Conservation (phyloP, 2,113 vertebrate species). For the Odontesthes bonariensis region DNA sequence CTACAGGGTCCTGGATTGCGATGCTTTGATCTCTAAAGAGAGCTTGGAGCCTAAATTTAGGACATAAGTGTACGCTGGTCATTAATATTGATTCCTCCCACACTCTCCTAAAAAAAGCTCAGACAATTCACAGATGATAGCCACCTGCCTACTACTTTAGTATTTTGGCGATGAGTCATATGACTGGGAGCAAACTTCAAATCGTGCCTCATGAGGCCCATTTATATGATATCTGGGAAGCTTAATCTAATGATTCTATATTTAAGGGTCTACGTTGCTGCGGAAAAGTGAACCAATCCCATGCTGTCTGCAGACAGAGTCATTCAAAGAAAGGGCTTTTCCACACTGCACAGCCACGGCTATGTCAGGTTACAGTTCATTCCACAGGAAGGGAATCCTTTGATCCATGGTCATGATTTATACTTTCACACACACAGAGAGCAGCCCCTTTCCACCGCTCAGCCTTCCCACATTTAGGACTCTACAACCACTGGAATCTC, state of each 20-base stretch:
- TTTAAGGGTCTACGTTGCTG: slow-evolving; percentile 6
- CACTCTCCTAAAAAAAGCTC: slow-evolving; percentile 16
- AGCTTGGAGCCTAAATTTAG: slow-evolving; percentile 53
- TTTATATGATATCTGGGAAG: background rate
- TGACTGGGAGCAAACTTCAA: slow-evolving; percentile 17
- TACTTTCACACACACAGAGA: slow-evolving; percentile 51
- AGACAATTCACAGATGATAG: slow-evolving; percentile 40
- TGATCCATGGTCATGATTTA: slow-evolving; percentile 57
- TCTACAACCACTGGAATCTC: slow-evolving; percentile 57
- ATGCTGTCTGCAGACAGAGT: slow-evolving; percentile 7
- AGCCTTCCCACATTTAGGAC: slow-evolving; percentile 32
- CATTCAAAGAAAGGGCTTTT: slow-evolving; percentile 47
- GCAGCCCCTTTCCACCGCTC: slow-evolving; percentile 64
- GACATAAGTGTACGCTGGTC: slow-evolving; percentile 22
- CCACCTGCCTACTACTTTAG: slow-evolving; percentile 1
- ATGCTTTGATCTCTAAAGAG: slow-evolving; percentile 49
- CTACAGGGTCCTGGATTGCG: background rate
- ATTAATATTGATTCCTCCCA: slow-evolving; percentile 40
- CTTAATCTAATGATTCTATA: background rate
- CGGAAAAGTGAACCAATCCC: slow-evolving; percentile 25
- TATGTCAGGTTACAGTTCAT: slow-evolving; percentile 11
- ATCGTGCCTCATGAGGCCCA: slow-evolving; percentile 18
- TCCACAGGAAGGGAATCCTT: slow-evolving; percentile 65
- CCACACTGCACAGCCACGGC: slow-evolving; percentile 1
- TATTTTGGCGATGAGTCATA: background rate